Conservation (phyloP, 2,888 invertebrate genomes). For the Hofmannophila pseudospretella region DNA sequence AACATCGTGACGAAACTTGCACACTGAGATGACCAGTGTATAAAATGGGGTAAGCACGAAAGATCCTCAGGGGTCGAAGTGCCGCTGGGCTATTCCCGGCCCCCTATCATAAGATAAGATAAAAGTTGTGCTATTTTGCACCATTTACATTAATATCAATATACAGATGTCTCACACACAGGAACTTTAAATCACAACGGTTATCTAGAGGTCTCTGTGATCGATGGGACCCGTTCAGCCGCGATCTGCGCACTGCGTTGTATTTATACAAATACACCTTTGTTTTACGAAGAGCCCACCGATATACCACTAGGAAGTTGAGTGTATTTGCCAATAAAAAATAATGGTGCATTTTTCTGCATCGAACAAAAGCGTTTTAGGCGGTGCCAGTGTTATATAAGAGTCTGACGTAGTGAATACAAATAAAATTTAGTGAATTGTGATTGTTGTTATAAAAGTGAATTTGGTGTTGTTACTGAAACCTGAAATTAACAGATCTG, state of each 20-base stretch:
- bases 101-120: too few relatives aligned
- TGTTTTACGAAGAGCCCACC: not conserved
- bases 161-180: too few relatives aligned
- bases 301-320: conserved; percentile 10
- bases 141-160: too few relatives aligned
- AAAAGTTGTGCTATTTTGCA: too few relatives aligned
- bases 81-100: too few relatives aligned
- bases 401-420: not conserved
- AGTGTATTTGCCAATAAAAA: conserved; percentile 45
- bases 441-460: not conserved
- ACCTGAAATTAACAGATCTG: not conserved
- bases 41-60: too few relatives aligned
- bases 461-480: not conserved
- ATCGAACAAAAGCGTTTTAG: conserved; percentile 2
- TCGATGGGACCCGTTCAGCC: conserved; percentile 22
- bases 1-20: too few relatives aligned
- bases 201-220: conserved; percentile 16
- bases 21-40: too few relatives aligned
- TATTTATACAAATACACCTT: not conserved
- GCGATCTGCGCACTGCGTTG: conserved; percentile 48
- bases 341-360: conserved; percentile 27
- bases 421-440: too few relatives aligned
- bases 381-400: conserved; percentile 4
- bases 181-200: too few relatives aligned
- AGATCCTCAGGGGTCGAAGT: too few relatives aligned